Conservation (phyloP, 2,113 vertebrate genomes). For the Triplophysa tibetana region DNA sequence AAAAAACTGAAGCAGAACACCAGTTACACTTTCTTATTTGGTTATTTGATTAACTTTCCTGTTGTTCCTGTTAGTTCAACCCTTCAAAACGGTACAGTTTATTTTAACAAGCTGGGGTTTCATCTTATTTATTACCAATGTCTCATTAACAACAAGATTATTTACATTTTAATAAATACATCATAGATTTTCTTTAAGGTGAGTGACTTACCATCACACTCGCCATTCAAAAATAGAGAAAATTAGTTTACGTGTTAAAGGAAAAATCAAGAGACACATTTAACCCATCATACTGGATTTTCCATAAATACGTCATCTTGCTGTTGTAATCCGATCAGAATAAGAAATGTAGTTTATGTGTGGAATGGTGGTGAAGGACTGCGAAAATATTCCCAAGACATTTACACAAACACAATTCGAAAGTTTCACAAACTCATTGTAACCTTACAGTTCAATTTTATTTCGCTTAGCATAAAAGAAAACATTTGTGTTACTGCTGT, state of each 20-base stretch:
- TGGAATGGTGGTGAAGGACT: neutral
- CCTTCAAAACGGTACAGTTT: neutral
- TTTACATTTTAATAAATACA: neutral
- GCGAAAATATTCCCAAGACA: neutral
- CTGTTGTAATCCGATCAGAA: neutral
- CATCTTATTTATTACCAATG: neutral
- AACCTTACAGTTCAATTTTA: neutral
- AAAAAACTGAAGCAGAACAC: neutral
- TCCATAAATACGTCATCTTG: neutral
- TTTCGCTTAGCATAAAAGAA: neutral
- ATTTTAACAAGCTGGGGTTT: neutral
- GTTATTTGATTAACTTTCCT: neutral
- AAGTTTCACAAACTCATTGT: neutral
- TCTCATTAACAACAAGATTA: neutral
- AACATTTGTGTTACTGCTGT: neutral
- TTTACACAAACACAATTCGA: neutral
- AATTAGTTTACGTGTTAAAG: neutral
- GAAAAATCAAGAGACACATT: neutral
- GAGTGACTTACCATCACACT: neutral
- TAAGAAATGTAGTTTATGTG: neutral
- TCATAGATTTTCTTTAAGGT: neutral
- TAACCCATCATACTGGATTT: neutral
- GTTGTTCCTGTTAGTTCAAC: neutral
- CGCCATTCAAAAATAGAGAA: neutral
- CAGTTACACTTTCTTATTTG: neutral